Percentiles rank a stretch among this genome's conserved stretches.
Conservation (phyloP, 2,797 vertebrate genomes). For the Huso huso region DNA sequence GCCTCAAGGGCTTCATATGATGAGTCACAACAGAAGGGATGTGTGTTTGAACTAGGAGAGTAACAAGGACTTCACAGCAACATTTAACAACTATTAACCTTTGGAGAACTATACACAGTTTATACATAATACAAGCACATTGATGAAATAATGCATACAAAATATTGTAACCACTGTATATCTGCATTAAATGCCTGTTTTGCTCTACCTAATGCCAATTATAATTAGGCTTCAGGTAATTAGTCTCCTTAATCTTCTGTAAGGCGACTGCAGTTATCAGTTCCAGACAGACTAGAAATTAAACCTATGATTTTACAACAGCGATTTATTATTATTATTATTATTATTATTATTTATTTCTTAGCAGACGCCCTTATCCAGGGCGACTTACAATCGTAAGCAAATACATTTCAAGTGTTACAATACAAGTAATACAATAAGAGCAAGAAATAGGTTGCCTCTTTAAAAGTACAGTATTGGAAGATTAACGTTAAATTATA, state of each 20-base stretch:
- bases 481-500: conserved; percentile 47
- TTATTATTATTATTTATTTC: no score
- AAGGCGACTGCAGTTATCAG: conserved; percentile 20
- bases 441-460: conserved; percentile 35
- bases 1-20: no score
- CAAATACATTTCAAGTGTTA: no score
- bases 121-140: conserved; percentile 11
- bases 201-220: conserved; percentile 32
- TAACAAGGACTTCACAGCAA: background rate
- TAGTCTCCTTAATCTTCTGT: conserved; percentile 39
- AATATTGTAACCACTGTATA: conserved; percentile 26
- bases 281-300: conserved; percentile 36
- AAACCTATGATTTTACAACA: conserved; percentile 41
- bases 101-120: background rate
- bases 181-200: conserved; percentile 21
- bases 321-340: conserved; percentile 43
- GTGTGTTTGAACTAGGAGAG: no score
- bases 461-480: conserved; percentile 38
- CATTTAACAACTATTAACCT: conserved; percentile 6
- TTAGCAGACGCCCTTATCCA: no score
- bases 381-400: no score
- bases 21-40: no score
- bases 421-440: no score
- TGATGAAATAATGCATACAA: conserved; percentile 23
- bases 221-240: conserved; percentile 33